Percentiles rank a stretch among this genome's conserved stretches.
Conservation (phyloP, 2,888 invertebrate genomes). For the Cosmia trapezina region DNA sequence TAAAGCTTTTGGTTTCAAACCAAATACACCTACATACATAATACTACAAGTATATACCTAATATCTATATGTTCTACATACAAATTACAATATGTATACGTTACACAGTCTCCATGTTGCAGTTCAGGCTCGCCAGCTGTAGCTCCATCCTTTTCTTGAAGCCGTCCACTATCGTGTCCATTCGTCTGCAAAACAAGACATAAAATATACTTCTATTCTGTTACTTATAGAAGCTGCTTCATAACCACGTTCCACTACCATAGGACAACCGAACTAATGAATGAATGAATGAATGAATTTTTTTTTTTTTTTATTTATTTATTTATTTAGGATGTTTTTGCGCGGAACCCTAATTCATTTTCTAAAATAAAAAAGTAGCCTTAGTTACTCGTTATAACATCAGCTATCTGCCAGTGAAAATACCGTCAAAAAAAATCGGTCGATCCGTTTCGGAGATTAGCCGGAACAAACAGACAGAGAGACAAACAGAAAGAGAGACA, state of each 20-base stretch:
- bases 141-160: conserved; percentile 92
- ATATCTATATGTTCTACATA: conserved; percentile 22
- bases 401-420: too few relatives aligned
- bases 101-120: conserved; percentile 85
- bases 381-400: too few relatives aligned
- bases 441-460: too few relatives aligned
- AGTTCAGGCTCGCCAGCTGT: conserved; percentile 92
- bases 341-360: too few relatives aligned
- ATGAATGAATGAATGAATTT: too few relatives aligned
- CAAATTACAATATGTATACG: conserved; percentile 60
- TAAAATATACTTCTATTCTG: too few relatives aligned
- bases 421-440: too few relatives aligned
- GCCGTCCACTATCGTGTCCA: conserved; percentile 91
- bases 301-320: not conserved
- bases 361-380: too few relatives aligned
- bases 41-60: conserved; percentile 24
- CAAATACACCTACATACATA: conserved; percentile 36
- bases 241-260: not conserved
- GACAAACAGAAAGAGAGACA: too few relatives aligned
- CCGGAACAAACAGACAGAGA: too few relatives aligned
- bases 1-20: conserved; percentile 60
- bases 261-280: too few relatives aligned
- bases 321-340: not conserved
- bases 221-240: not conserved
- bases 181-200: conserved; percentile 84